Conservation (phyloP, 2,113 vertebrate species). For the Abramis brama region DNA sequence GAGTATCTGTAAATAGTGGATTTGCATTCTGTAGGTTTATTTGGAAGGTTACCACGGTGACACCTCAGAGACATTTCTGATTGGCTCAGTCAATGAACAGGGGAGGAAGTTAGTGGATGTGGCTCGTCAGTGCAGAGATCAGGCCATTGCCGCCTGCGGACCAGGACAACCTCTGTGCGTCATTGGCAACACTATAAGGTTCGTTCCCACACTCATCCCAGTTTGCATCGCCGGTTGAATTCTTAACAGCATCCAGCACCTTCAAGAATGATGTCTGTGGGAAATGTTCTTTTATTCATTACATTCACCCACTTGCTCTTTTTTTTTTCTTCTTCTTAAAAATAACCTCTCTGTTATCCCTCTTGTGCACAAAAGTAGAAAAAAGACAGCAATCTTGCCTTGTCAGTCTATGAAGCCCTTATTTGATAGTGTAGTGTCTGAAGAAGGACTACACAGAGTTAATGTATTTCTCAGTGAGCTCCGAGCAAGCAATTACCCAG, state of each 20-base stretch:
- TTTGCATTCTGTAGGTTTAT: slow-evolving; percentile 81
- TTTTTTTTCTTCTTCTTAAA: slow-evolving; percentile 16
- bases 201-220: slow-evolving; percentile 64
- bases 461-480: slow-evolving; percentile 58
- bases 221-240: not conserved
- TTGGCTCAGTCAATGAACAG: slow-evolving; percentile 87
- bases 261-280: slow-evolving; percentile 7
- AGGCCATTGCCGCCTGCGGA: slow-evolving; percentile 90
- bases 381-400: slow-evolving; percentile 15
- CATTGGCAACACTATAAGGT: slow-evolving; percentile 98
- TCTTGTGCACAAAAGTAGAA: not conserved
- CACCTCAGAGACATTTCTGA: slow-evolving; percentile 95
- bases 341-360: slow-evolving; percentile 18
- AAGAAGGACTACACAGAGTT: slow-evolving; percentile 56
- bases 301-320: not conserved
- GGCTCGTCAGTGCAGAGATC: slow-evolving; percentile 89
- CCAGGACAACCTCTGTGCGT: slow-evolving; percentile 84
- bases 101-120: slow-evolving; percentile 86
- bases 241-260: not conserved
- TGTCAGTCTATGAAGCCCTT: slow-evolving; percentile 36
- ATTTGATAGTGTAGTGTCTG: slow-evolving; percentile 31
- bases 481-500: slow-evolving; percentile 59
- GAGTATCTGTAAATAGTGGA: not conserved
- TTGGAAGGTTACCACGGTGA: slow-evolving; percentile 96
- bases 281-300: slow-evolving; percentile 13